A percentile compares a stretch with the other conserved stretches of the same genome.
phyloP scores from a whole-genome alignment of 1,140 invertebrate species.

The Bactericera cockerelli region DNA sequence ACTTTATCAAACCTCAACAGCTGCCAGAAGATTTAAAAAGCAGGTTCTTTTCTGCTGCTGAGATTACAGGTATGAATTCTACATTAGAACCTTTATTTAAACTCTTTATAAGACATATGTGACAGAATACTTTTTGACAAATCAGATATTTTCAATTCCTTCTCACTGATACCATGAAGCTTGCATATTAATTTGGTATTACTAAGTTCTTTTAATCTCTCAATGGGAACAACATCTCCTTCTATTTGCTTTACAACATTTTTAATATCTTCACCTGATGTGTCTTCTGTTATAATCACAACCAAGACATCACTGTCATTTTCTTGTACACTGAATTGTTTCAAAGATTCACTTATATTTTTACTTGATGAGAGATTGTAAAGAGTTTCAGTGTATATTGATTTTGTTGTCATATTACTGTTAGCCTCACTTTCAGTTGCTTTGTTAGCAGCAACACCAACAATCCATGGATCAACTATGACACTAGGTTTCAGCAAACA shows the following conservation, averaged over 20 bases:
- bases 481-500: conserved; percentile 42
- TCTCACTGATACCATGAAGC: conserved; percentile 38
- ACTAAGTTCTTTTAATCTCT: conserved; percentile 30
- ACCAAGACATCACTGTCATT: conserved; percentile 37
- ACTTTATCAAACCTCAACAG: no score
- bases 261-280: conserved; percentile 18
- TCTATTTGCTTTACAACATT: conserved; percentile 31
- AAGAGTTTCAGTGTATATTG: conserved; percentile 45
- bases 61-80: no score
- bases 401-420: conserved; percentile 38
- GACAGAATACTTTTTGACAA: no score
- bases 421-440: conserved; percentile 37
- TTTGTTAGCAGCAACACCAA: conserved; percentile 47
- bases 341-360: conserved; percentile 47
- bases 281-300: conserved; percentile 34
- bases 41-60: no score
- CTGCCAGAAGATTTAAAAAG: no score
- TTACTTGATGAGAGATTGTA: conserved; percentile 49
- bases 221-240: conserved; percentile 32
- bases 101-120: no score
- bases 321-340: conserved; percentile 43
- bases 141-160: conserved; percentile 28
- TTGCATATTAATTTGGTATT: conserved; percentile 34
- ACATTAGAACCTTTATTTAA: no score
- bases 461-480: conserved; percentile 45